Conservation (phyloP, 2,113 vertebrate genomes). For the Melanotaenia duboulayi region DNA sequence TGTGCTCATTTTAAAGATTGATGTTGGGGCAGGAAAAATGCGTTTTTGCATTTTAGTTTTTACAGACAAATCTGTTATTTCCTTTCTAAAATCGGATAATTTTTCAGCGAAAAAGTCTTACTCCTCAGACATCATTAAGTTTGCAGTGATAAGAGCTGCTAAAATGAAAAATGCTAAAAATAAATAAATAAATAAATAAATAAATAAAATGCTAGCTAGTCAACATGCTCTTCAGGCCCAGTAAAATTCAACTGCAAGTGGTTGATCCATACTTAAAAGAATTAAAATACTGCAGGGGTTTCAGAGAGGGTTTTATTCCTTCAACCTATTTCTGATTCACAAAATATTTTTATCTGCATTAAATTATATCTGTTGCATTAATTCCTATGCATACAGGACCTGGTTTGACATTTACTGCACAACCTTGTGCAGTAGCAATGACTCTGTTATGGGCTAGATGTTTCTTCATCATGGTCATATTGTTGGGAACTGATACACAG, state of each 20-base stretch:
- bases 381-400: conserved; percentile 58
- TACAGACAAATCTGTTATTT: background rate
- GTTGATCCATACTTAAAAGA: background rate
- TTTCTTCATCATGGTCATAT: conserved; percentile 90
- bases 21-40: background rate
- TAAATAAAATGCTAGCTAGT: too few relatives aligned
- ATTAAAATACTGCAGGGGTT: too few relatives aligned
- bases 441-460: conserved; percentile 80
- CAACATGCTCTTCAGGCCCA: background rate
- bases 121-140: too few relatives aligned
- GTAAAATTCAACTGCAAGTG: background rate
- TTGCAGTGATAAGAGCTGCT: background rate
- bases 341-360: background rate
- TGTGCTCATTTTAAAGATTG: background rate
- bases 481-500: conserved; percentile 88
- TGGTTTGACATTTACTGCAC: conserved; percentile 79
- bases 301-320: too few relatives aligned
- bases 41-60: background rate
- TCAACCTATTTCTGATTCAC: too few relatives aligned
- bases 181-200: too few relatives aligned
- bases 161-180: background rate
- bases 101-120: too few relatives aligned
- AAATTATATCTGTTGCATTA: background rate
- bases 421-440: conserved; percentile 80
- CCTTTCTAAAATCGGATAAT: too few relatives aligned